These are phyloP conservation scores for Scartelaos histophorus DNA, from an alignment of 2,113 vertebrate genomes.

Conservation along the genomic window DNA sequence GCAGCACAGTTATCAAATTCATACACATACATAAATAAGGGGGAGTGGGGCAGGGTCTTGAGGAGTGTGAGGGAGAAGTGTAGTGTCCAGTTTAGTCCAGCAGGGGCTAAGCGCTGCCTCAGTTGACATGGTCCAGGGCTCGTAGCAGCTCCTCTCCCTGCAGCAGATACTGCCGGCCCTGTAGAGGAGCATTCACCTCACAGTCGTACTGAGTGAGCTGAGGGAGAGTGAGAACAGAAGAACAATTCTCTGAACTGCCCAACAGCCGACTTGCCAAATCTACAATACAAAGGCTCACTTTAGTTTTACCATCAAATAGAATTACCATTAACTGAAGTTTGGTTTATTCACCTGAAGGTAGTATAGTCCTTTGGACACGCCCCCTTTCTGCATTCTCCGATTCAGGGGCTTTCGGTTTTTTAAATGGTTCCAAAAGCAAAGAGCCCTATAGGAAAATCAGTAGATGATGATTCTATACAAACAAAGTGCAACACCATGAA, in stretches of 20 bases:
- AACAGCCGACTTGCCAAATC: conserved; percentile 92
- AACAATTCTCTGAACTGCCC: conserved; percentile 82
- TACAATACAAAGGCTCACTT: conserved; percentile 37
- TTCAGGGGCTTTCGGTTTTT: conserved; percentile 86
- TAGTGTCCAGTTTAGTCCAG: conserved; percentile 85
- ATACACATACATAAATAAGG: conserved; percentile 70
- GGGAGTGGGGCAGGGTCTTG: conserved; percentile 4
- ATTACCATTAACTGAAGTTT: background rate
- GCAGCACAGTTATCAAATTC: conserved; percentile 65
- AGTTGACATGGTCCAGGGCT: conserved; percentile 95
- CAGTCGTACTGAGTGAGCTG: conserved; percentile 94
- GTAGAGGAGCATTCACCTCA: conserved; percentile 93
- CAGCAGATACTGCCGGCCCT: conserved; percentile 89
- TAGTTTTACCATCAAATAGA: too few species aligned
- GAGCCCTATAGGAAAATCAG: conserved; percentile 73
- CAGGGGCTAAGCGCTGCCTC: conserved; percentile 69
- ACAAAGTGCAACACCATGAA: background rate
- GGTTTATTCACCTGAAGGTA: conserved; percentile 87
- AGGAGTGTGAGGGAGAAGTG: conserved; percentile 74
- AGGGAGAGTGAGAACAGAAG: conserved; percentile 75
- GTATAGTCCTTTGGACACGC: conserved; percentile 82
- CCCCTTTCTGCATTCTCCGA: conserved; percentile 61
- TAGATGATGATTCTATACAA: background rate
- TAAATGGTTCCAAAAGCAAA: conserved; percentile 79
- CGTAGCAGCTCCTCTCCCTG: conserved; percentile 94